These are phyloP conservation scores for Rhinopomastus cyanomelas DNA, from an alignment of 2,113 vertebrate species.

Conservation along the genomic window DNA sequence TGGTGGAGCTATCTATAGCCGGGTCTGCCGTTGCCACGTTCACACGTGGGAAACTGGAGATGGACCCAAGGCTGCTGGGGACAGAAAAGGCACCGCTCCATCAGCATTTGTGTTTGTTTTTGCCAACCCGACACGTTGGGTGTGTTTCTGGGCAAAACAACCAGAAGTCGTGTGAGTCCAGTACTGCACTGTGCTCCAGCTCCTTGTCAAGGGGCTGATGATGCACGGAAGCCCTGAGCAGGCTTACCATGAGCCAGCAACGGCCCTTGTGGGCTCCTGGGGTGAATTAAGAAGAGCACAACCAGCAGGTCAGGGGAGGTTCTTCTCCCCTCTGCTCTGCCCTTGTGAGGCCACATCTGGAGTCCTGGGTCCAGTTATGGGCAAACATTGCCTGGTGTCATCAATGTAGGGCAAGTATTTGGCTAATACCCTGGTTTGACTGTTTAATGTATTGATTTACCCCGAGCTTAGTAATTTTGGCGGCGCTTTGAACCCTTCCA, in stretches of 20 bases:
- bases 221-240: neutral
- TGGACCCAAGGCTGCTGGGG: neutral
- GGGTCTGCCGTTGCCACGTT: neutral
- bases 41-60: neutral
- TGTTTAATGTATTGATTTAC: neutral
- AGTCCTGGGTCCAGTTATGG: too few relatives aligned
- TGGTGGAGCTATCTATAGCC: constrained; percentile 14
- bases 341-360: too few relatives aligned
- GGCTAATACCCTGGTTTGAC: neutral
- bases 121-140: neutral
- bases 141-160: neutral
- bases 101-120: neutral
- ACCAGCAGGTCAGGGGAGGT: too few relatives aligned
- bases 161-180: neutral
- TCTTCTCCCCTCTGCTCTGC: too few relatives aligned
- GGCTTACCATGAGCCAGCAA: neutral
- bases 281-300: too few relatives aligned
- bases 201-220: neutral
- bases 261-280: too few relatives aligned
- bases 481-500: neutral
- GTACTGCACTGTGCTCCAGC: neutral
- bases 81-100: neutral
- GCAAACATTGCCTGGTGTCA: neutral
- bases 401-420: neutral
- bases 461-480: neutral